Evolutionary conservation across 2,113 vertebrate genomes (phyloP).

Genomic region (Rattus rattus): DNA sequence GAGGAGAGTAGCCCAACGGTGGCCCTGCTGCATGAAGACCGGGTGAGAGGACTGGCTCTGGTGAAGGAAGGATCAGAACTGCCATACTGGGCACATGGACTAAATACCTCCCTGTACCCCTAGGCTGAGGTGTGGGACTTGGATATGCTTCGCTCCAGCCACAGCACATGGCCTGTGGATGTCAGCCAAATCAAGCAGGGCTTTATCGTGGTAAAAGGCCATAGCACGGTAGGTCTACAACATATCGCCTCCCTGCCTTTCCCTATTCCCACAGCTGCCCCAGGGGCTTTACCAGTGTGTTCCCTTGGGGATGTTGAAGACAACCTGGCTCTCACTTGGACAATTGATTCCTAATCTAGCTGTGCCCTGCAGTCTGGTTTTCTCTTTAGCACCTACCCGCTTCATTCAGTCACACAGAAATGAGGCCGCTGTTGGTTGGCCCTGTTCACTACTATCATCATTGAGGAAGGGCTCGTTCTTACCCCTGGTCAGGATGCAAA

Average conservation of each 20-base stretch:
- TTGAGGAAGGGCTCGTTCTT: neutral
- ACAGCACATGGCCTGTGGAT: constrained; percentile 93
- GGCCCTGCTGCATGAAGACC: constrained; percentile 95
- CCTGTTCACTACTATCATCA: neutral
- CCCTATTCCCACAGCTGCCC: neutral
- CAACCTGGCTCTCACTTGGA: neutral
- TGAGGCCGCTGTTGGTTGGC: neutral
- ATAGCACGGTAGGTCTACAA: constrained; percentile 89
- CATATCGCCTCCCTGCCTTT: neutral
- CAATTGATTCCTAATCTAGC: neutral
- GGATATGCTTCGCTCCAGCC: constrained; percentile 92
- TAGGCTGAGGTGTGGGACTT: constrained; percentile 99
- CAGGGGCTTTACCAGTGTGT: neutral
- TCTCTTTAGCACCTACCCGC: neutral
- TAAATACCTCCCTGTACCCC: neutral
- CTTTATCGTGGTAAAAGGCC: constrained; percentile 95
- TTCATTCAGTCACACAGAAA: neutral
- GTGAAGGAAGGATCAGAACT: neutral
- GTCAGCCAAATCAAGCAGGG: constrained; percentile 94
- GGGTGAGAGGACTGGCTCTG: constrained; percentile 84
- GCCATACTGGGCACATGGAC: neutral
- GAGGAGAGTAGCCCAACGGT: constrained; percentile 95
- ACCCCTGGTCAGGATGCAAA: constrained; percentile 36
- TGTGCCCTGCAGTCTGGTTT: neutral
- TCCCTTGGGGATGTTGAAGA: neutral